A percentile compares a stretch with the other conserved stretches of the same genome.
phyloP scores from a whole-genome alignment of 2,888 invertebrate genomes.

The Polyommatus icarus region DNA sequence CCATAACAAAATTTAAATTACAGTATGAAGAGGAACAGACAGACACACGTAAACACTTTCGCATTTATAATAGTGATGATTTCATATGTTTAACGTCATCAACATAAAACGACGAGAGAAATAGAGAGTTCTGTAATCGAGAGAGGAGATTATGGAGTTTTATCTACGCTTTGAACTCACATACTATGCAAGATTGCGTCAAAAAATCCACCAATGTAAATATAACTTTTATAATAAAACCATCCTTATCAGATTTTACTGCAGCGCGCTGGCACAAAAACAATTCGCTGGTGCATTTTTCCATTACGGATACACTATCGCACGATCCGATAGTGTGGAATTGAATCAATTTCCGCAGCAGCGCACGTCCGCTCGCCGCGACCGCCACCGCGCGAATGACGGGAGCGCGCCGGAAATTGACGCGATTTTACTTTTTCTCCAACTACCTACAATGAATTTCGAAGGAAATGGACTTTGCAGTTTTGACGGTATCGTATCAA shows the following conservation, averaged over 20 bases:
- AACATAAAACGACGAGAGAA: no score
- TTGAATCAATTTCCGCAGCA: slow-evolving; percentile 40
- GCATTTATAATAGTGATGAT: no score
- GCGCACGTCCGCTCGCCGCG: slow-evolving; percentile 38
- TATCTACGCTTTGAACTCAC: no score
- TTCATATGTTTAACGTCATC: no score
- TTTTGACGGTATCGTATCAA: background rate
- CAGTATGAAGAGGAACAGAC: no score
- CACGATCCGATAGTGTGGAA: slow-evolving; percentile 36
- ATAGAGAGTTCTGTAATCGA: no score
- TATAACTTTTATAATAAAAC: background rate
- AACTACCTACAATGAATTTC: slow-evolving; percentile 16
- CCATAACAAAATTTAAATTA: no score
- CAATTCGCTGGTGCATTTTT: slow-evolving; percentile 32
- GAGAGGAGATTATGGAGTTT: no score
- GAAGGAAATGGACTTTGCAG: slow-evolving; percentile 14
- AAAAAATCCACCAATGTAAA: background rate
- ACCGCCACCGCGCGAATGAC: slow-evolving; percentile 38
- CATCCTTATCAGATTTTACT: background rate
- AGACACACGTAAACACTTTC: no score
- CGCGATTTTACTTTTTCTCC: slow-evolving; percentile 19
- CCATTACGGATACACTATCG: slow-evolving; percentile 35
- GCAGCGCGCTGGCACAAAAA: background rate
- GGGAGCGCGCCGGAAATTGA: slow-evolving; percentile 36
- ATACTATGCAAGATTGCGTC: background rate